These are phyloP conservation scores for Vulpes vulpes DNA, from an alignment of 2,113 vertebrate genomes.

Conservation along the genomic window DNA sequence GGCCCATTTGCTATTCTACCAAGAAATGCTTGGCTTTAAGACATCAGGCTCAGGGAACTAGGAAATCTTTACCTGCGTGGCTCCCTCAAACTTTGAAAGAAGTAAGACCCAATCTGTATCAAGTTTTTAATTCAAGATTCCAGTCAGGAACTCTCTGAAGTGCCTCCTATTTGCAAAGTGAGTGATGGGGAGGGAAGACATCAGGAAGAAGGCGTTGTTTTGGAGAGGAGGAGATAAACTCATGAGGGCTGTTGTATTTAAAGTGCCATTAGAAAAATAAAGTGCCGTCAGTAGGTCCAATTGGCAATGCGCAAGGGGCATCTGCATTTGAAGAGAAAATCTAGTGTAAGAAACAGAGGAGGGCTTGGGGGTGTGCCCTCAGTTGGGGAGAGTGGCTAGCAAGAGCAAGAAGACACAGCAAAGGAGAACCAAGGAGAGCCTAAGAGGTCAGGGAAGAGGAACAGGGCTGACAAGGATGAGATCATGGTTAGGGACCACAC, in stretches of 20 bases:
- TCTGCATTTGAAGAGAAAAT: neutral
- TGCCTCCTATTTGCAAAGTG: neutral
- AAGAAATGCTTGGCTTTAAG: neutral
- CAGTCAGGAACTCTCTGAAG: neutral
- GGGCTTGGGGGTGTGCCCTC: neutral
- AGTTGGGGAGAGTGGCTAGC: no score
- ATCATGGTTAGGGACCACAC: neutral
- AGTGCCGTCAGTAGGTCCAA: neutral
- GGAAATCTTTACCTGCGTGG: neutral
- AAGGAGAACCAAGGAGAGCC: neutral
- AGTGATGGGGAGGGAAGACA: neutral
- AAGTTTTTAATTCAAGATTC: neutral
- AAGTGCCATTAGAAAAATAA: neutral
- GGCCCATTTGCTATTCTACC: neutral
- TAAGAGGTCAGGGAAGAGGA: neutral
- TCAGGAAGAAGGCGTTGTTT: neutral
- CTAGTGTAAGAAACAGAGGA: neutral
- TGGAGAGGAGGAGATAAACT: neutral
- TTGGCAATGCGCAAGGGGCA: neutral
- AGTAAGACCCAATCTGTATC: neutral
- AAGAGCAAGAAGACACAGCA: neutral
- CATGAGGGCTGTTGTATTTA: neutral
- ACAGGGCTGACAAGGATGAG: neutral
- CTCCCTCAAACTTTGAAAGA: neutral
- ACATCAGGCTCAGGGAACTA: neutral